Base-by-base conservation (phyloP, 2,113 vertebrate species). In the Cranoglanis bouderius region DNA sequence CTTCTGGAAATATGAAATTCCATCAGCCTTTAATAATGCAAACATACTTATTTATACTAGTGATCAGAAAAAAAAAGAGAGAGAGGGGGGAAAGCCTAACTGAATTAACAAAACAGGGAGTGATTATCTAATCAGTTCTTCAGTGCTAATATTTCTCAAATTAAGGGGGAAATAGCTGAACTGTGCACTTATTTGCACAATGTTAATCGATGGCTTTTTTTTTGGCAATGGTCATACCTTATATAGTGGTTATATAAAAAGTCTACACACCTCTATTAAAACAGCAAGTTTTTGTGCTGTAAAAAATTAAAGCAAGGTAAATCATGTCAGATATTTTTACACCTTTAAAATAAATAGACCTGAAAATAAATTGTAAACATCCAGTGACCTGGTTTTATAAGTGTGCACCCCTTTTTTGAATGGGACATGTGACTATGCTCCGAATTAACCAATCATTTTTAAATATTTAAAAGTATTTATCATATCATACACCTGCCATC, bases 11-110 rank as follows among this genome's bases (percentile, higher is more conserved):
- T 88, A 72, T 85, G 46, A 88, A 85, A 88, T 85, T 88, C 82
- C 70, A 85, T 88, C 88, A 88, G 82, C 46, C 74, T 53, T 85
- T 67, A 67, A 88, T 88, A 85, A 85, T 67, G 53, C 67, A 88
- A 70, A 84, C 67, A 75, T 38, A 35, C 63, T 82, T 82, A 61
- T 82, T 87, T 87, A 81, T 87, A 70, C 53, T n/a, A 59, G 80
- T 83, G 80, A 88, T 82, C 65, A 83, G 55, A 82, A 29, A 57
- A 29, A 21, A 65, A 29, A 29, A 43, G 32, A n/a, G 3, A 4
- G 26, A n/a, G 61, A 1, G 61, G 29, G 3, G 1, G 3, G 10
- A 19, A 29, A 24, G 8, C 81, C 57, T 35, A 46, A 80, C 6
- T 65, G 75, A 65, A 87, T 21, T 82, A 72, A 29, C 40, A 26